Evolutionary conservation across 2,797 vertebrate species (phyloP).

Genomic region (Salarias fasciatus): DNA sequence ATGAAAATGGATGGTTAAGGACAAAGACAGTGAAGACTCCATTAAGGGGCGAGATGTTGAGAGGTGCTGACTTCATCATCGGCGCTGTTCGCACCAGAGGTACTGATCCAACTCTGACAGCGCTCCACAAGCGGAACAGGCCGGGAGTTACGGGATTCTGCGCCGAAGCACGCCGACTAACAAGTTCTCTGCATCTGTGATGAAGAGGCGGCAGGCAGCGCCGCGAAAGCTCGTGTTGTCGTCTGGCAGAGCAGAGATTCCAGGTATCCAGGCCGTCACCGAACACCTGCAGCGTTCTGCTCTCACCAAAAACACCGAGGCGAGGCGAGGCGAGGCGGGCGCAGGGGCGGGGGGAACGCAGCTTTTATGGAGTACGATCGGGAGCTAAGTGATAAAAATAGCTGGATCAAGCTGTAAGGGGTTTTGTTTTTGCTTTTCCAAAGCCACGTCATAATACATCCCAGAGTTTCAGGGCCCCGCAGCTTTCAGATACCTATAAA

Average conservation of each 20-base stretch:
- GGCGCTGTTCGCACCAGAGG: conserved; percentile 64
- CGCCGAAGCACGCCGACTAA: conserved; percentile 7
- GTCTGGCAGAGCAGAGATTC: conserved; percentile 10
- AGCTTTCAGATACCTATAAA: conserved; percentile 82
- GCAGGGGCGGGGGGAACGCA: conserved; percentile 6
- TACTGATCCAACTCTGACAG: conserved; percentile 49
- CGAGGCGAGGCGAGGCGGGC: conserved; percentile 47
- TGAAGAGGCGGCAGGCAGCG: background rate
- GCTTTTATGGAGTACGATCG: conserved; percentile 69
- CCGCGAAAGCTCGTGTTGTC: conserved; percentile 11
- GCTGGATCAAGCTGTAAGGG: conserved; percentile 61
- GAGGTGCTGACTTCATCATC: conserved; percentile 82
- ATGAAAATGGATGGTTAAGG: conserved; percentile 82
- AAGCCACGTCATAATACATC: conserved; percentile 74
- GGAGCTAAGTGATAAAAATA: conserved; percentile 76
- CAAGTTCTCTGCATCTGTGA: background rate
- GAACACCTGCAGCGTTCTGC: conserved; percentile 60
- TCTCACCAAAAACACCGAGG: conserved; percentile 48
- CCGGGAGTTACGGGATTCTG: conserved; percentile 16
- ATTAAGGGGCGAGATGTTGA: conserved; percentile 78
- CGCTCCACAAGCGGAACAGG: conserved; percentile 17
- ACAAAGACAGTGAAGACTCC: conserved; percentile 80
- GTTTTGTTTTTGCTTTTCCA: conserved; percentile 74
- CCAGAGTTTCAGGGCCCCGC: conserved; percentile 67
- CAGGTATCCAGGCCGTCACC: conserved; percentile 25